Evolutionary conservation across 2,888 invertebrate genomes (phyloP), one percentile per base, ranked within the genome.

Genomic region (Dyspetes luteomarginatus): DNA sequence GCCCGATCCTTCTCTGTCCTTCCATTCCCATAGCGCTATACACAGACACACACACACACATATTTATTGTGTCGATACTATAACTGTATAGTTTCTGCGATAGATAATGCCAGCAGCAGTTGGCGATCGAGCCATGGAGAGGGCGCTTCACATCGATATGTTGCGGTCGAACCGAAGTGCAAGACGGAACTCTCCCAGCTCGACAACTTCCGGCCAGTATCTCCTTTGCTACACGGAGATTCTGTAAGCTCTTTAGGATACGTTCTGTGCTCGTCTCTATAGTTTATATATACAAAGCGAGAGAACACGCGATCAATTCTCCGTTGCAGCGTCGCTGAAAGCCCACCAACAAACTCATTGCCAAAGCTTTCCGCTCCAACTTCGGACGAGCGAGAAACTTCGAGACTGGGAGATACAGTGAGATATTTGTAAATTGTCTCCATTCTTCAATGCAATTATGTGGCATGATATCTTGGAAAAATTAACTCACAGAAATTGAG

Each of bases 131-230:
- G 50, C 4, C 19, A 19, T 5, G 17, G 64, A 64, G 64, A 26
- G 17, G 12, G 19, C n/a, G 65, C 9, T 7, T 30, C 36, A 52
- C 58, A 43, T 74, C 73, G 81, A 81, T 74, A 74, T 69, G 77
- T 74, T 77, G 81, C 73, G 81, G 77, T 78, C 68, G 62, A 77
- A 71, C 64, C 64, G 56, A 67, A 74, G 65, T 45, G 24, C 68
- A 56, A 67, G 22, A 52, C n/a, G n/a, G n/a, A 73, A 43, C 68
- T 43, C 9, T 5, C 52, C 24, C 50, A 48, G 43, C 58, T 71
- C 65, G 52, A 45, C 78, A 73, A 82, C 72, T 80, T 78, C 55
- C 50, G 64, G 48, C 58, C n/a, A 55, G 81, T 45, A 52, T 67
- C 68, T 67, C 45, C 41, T 72, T 58, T 55, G 22, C 45, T 28